Evolutionary conservation across 2,797 vertebrate genomes (phyloP).

Genomic region (Otolemur crassicaudatus): DNA sequence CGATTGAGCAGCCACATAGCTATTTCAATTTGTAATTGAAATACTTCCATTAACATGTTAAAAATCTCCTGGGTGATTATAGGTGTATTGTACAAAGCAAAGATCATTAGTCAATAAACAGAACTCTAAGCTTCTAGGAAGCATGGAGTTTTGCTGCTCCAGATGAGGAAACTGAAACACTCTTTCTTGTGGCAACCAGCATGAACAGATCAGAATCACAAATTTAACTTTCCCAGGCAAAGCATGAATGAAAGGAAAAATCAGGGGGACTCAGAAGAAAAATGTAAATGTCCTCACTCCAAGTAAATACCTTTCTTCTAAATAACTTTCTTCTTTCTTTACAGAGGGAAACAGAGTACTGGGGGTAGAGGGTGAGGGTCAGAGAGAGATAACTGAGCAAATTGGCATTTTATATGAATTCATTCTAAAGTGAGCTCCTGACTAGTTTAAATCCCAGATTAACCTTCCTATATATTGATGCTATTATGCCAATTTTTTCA

Average conservation of each 20-base stretch:
- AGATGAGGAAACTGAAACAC: constrained; percentile 25
- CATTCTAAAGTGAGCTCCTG: neutral
- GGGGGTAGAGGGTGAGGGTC: too few species aligned
- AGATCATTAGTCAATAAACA: neutral
- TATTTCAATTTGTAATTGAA: neutral
- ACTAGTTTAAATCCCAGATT: neutral
- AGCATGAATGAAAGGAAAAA: neutral
- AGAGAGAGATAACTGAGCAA: neutral
- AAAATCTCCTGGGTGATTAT: neutral
- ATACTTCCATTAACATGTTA: neutral
- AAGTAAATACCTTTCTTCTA: neutral
- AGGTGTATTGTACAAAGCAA: neutral
- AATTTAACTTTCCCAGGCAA: neutral
- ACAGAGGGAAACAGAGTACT: neutral
- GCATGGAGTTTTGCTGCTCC: neutral
- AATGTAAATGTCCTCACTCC: neutral
- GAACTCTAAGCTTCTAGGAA: neutral
- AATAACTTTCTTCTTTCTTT: neutral
- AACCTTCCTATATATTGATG: neutral
- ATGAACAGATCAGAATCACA: neutral
- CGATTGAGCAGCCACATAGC: neutral
- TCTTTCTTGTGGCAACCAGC: neutral
- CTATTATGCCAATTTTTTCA: neutral
- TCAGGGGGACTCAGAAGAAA: neutral
- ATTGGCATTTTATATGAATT: neutral